These are phyloP conservation scores for Eupsittula cactorum DNA, from an alignment of 2,113 vertebrate species.

Conservation along the genomic window DNA sequence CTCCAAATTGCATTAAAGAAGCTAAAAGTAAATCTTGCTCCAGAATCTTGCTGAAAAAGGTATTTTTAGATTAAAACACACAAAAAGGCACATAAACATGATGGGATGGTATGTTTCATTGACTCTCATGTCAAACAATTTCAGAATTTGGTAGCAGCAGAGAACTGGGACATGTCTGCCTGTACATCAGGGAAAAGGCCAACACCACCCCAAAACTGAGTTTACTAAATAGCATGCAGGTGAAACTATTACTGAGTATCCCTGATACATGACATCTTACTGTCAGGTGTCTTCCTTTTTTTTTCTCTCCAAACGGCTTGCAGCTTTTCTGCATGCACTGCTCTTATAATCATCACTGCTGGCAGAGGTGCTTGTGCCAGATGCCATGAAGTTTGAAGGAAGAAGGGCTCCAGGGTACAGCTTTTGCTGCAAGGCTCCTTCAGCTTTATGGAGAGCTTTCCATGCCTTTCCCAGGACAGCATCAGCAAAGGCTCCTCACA, in stretches of 20 bases:
- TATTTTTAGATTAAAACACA: neutral
- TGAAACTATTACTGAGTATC: neutral
- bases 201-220: neutral
- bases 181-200: neutral
- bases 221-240: neutral
- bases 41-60: neutral
- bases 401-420: neutral
- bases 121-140: neutral
- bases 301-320: neutral
- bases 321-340: neutral
- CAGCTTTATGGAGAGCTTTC: neutral
- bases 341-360: neutral
- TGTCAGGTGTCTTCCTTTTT: neutral
- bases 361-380: neutral
- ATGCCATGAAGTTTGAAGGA: neutral
- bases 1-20: slow-evolving; percentile 1
- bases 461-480: neutral
- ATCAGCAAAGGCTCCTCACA: neutral
- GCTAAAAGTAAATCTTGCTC: neutral
- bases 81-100: neutral
- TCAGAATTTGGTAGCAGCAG: neutral
- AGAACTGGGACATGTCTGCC: neutral
- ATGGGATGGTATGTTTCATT: neutral
- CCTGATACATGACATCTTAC: neutral
- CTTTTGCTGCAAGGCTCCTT: neutral